Percentiles rank a stretch among this genome's conserved stretches.
Conservation (phyloP, 2,888 invertebrate species). For the Drosophila meridiana region DNA sequence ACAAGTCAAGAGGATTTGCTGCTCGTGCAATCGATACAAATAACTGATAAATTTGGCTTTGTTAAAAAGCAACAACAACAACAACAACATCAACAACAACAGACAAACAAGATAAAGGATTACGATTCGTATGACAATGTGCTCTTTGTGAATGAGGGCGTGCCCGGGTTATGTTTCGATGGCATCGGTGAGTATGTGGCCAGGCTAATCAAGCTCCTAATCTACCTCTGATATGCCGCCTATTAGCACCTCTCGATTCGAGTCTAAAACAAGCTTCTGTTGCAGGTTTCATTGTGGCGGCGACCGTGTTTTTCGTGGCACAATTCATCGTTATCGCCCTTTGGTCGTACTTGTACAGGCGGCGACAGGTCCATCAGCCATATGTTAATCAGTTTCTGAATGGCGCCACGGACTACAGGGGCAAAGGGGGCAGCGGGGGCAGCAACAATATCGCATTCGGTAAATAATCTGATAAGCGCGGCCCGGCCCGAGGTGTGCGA, state of each 20-base stretch:
- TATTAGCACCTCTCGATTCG: neutral
- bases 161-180: conserved; percentile 82
- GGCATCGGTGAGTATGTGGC: conserved; percentile 82
- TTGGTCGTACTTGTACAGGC: conserved; percentile 95
- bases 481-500: conserved; percentile 61
- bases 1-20: conserved; percentile 91
- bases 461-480: conserved; percentile 84
- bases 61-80: conserved; percentile 87
- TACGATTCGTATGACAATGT: conserved; percentile 86
- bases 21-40: conserved; percentile 95
- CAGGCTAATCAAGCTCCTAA: neutral
- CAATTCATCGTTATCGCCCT: conserved; percentile 94
- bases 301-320: conserved; percentile 93
- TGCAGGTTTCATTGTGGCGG: conserved; percentile 93
- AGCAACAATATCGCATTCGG: conserved; percentile 61
- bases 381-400: conserved; percentile 54
- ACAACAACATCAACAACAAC: conserved; percentile 59
- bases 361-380: conserved; percentile 87
- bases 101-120: conserved; percentile 84
- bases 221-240: neutral
- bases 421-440: conserved; percentile 42
- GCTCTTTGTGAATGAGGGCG: conserved; percentile 86
- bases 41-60: conserved; percentile 96
- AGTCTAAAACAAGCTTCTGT: conserved; percentile 6
- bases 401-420: conserved; percentile 64